These are phyloP conservation scores for Volucella zonaria DNA, from an alignment of 2,888 invertebrate genomes.

Conservation along the genomic window DNA sequence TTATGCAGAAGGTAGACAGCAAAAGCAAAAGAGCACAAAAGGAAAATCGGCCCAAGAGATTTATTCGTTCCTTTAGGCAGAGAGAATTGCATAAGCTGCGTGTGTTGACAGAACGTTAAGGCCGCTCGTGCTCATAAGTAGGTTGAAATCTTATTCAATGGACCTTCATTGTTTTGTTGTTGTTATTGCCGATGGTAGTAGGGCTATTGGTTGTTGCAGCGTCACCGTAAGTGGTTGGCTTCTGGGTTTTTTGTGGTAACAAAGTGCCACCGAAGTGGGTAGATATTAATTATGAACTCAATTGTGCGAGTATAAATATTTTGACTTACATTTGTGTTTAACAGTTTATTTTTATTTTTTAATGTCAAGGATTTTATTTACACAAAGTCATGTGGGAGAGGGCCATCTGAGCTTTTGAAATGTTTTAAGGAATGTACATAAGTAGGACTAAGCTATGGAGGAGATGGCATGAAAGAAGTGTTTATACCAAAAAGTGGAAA, in stretches of 20 bases:
- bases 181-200: background rate
- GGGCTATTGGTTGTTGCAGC: background rate
- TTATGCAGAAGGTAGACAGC: conserved; percentile 50
- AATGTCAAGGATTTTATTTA: conserved; percentile 48
- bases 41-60: conserved; percentile 42
- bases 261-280: conserved; percentile 68
- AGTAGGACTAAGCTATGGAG: background rate
- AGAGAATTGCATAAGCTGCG: conserved; percentile 69
- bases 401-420: conserved; percentile 19
- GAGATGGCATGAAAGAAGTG: background rate
- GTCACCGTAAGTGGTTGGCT: conserved; percentile 35
- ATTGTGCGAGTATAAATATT: conserved; percentile 63
- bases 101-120: conserved; percentile 72
- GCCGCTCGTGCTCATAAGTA: conserved; percentile 56
- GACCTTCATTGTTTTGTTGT: conserved; percentile 40
- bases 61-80: conserved; percentile 58
- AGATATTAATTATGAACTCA: conserved; percentile 70
- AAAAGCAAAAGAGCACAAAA: background rate
- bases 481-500: too few relatives aligned
- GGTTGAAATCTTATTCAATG: conserved; percentile 72
- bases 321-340: conserved; percentile 44
- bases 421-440: conserved; percentile 35
- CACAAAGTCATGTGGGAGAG: conserved; percentile 10
- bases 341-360: conserved; percentile 18
- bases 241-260: conserved; percentile 49